Percentiles rank a stretch among this genome's conserved stretches.
Evolutionary conservation across 2,888 invertebrate species (phyloP).

Genomic region (Folsomia manolachei): DNA sequence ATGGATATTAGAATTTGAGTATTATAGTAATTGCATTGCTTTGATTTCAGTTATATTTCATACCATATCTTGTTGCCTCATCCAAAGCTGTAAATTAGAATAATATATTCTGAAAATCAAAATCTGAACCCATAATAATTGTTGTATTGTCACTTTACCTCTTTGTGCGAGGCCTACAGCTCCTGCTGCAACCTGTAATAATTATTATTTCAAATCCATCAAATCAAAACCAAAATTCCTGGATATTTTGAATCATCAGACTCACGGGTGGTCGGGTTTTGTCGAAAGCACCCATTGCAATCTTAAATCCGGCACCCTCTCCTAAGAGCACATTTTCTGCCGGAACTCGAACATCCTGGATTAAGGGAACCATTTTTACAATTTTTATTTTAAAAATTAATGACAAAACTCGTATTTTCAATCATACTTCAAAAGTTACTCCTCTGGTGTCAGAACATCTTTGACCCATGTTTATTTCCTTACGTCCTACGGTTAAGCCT

Average conservation of each 20-base stretch:
- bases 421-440: conserved; percentile 93
- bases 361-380: no score
- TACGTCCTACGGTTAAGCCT: conserved; percentile 84
- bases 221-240: not conserved
- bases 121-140: not conserved
- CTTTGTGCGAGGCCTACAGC: conserved; percentile 84
- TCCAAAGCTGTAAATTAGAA: conserved; percentile 64
- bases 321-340: conserved; percentile 82
- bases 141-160: conserved; percentile 54
- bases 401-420: no score
- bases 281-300: conserved; percentile 74
- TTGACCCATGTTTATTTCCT: conserved; percentile 97
- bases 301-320: conserved; percentile 93
- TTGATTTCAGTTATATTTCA: no score
- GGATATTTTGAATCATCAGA: not conserved
- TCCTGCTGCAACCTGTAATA: conserved; percentile 68
- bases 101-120: not conserved
- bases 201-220: not conserved
- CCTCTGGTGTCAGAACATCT: conserved; percentile 91
- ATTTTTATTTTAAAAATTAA: no score
- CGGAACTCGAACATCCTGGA: conserved; percentile 92
- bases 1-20: no score
- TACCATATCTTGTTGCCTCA: conserved; percentile 90
- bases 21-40: no score
- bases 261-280: conserved; percentile 37